These are phyloP conservation scores for Dryobota labecula DNA, from an alignment of 2,888 invertebrate genomes.

Conservation along the genomic window DNA sequence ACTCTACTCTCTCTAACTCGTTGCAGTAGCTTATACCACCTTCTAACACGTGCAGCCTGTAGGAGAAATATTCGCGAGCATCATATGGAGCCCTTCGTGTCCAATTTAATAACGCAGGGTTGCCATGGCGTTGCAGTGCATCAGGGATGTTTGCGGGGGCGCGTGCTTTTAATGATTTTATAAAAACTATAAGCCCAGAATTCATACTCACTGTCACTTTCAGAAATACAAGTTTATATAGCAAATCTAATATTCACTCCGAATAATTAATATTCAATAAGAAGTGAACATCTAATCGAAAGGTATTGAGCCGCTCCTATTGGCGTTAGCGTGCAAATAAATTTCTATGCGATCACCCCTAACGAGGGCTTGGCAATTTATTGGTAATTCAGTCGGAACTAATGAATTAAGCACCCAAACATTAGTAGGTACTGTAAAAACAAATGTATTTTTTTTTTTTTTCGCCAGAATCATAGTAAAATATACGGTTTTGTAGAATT, in stretches of 20 bases:
- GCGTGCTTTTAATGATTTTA: neutral
- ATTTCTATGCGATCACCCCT: slow-evolving; percentile 75
- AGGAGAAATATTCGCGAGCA: too few species aligned
- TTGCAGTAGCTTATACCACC: too few species aligned
- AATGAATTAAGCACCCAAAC: slow-evolving; percentile 82
- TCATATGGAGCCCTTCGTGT: too few species aligned
- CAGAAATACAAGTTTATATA: neutral
- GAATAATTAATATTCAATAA: slow-evolving; percentile 29
- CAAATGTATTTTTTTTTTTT: slow-evolving; percentile 71
- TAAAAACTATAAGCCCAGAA: too few species aligned
- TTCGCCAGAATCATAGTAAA: slow-evolving; percentile 51
- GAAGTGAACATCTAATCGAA: slow-evolving; percentile 23
- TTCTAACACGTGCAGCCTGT: too few species aligned
- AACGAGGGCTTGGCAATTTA: slow-evolving; percentile 79
- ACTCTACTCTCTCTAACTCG: too few species aligned
- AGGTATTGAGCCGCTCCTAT: slow-evolving; percentile 58
- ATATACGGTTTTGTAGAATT: slow-evolving; percentile 41
- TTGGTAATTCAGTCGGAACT: slow-evolving; percentile 78
- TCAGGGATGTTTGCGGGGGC: too few species aligned
- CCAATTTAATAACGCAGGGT: too few species aligned
- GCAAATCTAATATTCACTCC: neutral
- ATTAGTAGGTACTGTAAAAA: slow-evolving; percentile 75
- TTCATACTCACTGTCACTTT: neutral
- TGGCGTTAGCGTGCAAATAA: slow-evolving; percentile 74
- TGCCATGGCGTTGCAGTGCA: too few species aligned